Evolutionary conservation across 1,140 invertebrate species (phyloP).

Genomic region (Pachypsylla venusta): DNA sequence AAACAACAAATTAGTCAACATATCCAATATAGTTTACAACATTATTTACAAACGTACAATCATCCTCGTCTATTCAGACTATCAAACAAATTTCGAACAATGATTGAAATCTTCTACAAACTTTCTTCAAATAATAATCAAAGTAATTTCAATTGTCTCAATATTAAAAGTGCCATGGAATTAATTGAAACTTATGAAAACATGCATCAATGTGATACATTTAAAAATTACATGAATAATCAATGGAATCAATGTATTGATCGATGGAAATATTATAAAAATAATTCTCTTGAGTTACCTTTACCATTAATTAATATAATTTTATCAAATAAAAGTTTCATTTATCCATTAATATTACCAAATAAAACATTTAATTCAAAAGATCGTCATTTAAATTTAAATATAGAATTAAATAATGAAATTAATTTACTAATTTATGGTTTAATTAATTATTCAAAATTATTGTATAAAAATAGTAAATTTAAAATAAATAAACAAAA

Average conservation of each 20-base stretch:
- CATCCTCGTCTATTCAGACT: not conserved
- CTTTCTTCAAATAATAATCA: not conserved
- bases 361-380: not conserved
- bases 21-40: not conserved
- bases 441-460: not conserved
- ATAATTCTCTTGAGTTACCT: not conserved
- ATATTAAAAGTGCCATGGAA: not conserved
- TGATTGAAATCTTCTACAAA: not conserved
- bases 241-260: not conserved
- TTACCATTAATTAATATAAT: not conserved
- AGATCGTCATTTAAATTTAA: not conserved
- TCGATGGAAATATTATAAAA: not conserved
- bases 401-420: not conserved
- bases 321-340: not conserved
- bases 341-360: not conserved
- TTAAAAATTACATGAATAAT: not conserved
- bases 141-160: not conserved
- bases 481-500: not conserved
- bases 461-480: not conserved
- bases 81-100: not conserved
- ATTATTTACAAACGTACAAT: constrained; percentile 6
- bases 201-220: not conserved
- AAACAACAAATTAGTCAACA: constrained; percentile 4
- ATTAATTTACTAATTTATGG: not conserved
- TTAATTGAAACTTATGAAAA: not conserved